Evolutionary conservation across 2,113 vertebrate species (phyloP).

Genomic region (Melanostigma gelatinosum): DNA sequence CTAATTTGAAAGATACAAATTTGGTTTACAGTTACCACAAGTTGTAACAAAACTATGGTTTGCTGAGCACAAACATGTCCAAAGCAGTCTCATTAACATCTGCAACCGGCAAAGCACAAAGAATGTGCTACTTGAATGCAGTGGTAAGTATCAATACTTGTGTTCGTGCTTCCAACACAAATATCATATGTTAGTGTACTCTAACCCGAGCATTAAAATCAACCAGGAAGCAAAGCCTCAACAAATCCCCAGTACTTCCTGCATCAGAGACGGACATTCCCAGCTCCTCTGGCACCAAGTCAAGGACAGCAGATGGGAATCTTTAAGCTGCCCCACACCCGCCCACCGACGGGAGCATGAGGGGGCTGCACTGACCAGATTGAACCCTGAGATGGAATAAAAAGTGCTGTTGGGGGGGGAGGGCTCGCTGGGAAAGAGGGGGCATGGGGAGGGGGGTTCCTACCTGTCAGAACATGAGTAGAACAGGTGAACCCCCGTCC

Average conservation of each 20-base stretch:
- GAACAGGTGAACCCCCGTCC: constrained; percentile 79
- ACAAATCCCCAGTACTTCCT: constrained; percentile 44
- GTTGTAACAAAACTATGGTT: neutral
- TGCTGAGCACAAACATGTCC: neutral
- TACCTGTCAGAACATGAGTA: constrained; percentile 83
- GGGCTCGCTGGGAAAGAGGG: constrained; percentile 25
- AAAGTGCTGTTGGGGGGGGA: constrained; percentile 33
- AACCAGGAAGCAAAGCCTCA: constrained; percentile 45
- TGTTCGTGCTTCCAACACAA: constrained; percentile 38
- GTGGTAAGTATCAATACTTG: constrained; percentile 16
- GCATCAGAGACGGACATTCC: constrained; percentile 42
- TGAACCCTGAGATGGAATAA: constrained; percentile 57
- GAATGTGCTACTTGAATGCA: neutral
- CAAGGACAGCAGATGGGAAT: constrained; percentile 81
- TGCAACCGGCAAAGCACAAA: constrained; percentile 5
- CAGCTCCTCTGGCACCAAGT: constrained; percentile 70
- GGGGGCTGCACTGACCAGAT: constrained; percentile 59
- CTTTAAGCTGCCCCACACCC: constrained; percentile 70
- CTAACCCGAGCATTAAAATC: constrained; percentile 31
- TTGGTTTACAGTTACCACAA: neutral
- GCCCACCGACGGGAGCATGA: constrained; percentile 43
- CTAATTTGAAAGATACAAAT: constrained; percentile 4
- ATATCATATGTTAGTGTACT: constrained; percentile 17
- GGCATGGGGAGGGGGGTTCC: constrained; percentile 10
- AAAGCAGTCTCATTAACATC: constrained; percentile 12